phyloP scores from a whole-genome alignment of 2,888 invertebrate species.

The Calephelis perditalis region DNA sequence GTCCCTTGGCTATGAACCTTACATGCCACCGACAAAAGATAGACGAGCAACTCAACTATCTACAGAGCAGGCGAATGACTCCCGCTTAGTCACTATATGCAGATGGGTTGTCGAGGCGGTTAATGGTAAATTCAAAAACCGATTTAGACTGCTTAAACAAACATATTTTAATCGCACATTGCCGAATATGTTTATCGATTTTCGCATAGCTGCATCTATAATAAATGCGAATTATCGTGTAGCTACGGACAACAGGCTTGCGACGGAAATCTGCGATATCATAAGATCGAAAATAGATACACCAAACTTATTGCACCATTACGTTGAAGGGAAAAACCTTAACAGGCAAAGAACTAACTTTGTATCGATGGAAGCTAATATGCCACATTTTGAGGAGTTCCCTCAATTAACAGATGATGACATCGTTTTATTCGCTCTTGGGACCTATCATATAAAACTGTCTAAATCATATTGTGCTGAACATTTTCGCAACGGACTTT shows the following conservation, averaged over 20 bases:
- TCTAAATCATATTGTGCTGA: constrained; percentile 5
- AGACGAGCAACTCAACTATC: not conserved
- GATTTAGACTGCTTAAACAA: not conserved
- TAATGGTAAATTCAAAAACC: constrained; percentile 2
- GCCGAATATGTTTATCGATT: not conserved
- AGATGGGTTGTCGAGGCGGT: constrained; percentile 5
- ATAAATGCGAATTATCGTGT: not conserved
- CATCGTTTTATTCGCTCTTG: not conserved
- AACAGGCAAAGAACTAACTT: constrained; percentile 1
- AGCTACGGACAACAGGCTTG: not conserved
- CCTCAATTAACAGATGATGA: constrained; percentile 14
- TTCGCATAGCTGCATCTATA: not conserved
- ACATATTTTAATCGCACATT: not conserved
- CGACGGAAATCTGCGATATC: not conserved
- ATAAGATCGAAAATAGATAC: not conserved
- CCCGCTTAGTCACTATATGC: constrained; percentile 1
- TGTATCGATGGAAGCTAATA: constrained; percentile 1
- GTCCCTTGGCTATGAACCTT: too few species aligned
- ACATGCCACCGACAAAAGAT: constrained; percentile 4
- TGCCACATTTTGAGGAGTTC: constrained; percentile 10
- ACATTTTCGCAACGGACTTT: constrained; percentile 7
- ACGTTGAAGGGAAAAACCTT: not conserved
- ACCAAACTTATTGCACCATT: not conserved
- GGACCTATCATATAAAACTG: constrained; percentile 12
- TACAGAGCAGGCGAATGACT: constrained; percentile 3